Conservation (phyloP, 2,888 invertebrate genomes). For the Nomada hirtipes region DNA sequence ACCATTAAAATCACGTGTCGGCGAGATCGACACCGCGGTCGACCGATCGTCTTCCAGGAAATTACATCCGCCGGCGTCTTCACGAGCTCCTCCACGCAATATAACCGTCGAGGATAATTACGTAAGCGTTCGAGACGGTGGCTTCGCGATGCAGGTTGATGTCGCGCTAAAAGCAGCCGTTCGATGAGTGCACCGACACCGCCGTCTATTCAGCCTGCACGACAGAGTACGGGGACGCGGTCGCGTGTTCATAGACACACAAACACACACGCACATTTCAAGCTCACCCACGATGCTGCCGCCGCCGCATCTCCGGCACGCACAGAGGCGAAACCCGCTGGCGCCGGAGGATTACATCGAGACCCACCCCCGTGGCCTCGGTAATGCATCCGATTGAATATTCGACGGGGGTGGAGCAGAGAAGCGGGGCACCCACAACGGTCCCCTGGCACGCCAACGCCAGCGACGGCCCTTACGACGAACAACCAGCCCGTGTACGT, state of each 20-base stretch:
- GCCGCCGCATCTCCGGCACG: slow-evolving; percentile 67
- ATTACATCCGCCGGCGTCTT: slow-evolving; percentile 40
- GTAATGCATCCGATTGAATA: slow-evolving; percentile 81
- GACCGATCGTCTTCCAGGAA: slow-evolving; percentile 16
- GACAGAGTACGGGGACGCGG: slow-evolving; percentile 2
- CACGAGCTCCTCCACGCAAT: slow-evolving; percentile 42
- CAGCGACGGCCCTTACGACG: slow-evolving; percentile 55
- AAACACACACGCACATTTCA: neutral
- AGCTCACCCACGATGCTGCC: slow-evolving; percentile 36
- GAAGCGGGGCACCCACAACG: slow-evolving; percentile 67
- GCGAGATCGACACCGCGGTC: slow-evolving; percentile 19
- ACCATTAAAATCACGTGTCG: slow-evolving; percentile 24
- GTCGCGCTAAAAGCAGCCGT: slow-evolving; percentile 54
- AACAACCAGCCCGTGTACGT: slow-evolving; percentile 54
- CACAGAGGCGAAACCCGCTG: slow-evolving; percentile 60
- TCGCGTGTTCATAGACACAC: neutral
- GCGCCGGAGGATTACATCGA: slow-evolving; percentile 68
- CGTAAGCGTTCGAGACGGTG: slow-evolving; percentile 39
- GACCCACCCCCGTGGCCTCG: slow-evolving; percentile 58
- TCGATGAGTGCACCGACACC: slow-evolving; percentile 55
- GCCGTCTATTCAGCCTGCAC: slow-evolving; percentile 44
- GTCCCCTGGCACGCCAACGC: slow-evolving; percentile 69
- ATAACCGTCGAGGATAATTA: slow-evolving; percentile 54
- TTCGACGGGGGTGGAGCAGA: slow-evolving; percentile 68
- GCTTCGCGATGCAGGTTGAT: slow-evolving; percentile 25